Evolutionary conservation across 2,113 vertebrate species (phyloP), one percentile per base, ranked within the genome.

Genomic region (Brevimyrus niger): DNA sequence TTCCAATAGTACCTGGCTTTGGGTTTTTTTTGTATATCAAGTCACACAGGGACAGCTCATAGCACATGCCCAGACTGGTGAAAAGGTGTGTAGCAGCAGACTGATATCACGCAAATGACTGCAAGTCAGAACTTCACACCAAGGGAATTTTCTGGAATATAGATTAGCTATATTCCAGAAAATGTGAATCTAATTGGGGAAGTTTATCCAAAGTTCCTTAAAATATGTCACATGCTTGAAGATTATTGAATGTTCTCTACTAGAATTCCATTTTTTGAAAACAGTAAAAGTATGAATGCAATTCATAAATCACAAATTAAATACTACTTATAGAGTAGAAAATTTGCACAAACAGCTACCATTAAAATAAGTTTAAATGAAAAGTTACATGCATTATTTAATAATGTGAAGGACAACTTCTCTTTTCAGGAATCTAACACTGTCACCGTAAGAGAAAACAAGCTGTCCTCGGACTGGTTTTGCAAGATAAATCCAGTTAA

Each of bases 1-100:
- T 85, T 9, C 88, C 19, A 80, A 35, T 27, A 61, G 80, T 15
- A 17, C 53, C 19, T 61, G 48, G 87, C 38, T 61, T 87, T n/a
- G 35, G 35, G 21, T 10, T 44, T 53, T n/a, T 82, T 31, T 48
- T 44, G 13, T 15, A 53, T 42, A 51, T 46, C 38, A 44, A 87
- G 51, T 46, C 42, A 51, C 38, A 87, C 84, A 27, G 47, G 21
- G 21, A 87, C 44, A 48, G 31, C 53, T 47, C 31, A 44, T 38
- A 61, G 47, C n/a, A 58, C 42, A 61, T 48, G 83, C 11, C 46
- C 19, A 42, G 82, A 86, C 89, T 50, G 53, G 89, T 47, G 55
- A 17, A 84, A 58, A 61, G 88, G 80, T 89, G 88, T 82, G 88
- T 76, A 38, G 80, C 50, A 27, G 47, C 88, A 83, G 46, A 50